Base-by-base conservation (phyloP, 1,140 invertebrate species). In the Gonatopus flavifemur region DNA sequence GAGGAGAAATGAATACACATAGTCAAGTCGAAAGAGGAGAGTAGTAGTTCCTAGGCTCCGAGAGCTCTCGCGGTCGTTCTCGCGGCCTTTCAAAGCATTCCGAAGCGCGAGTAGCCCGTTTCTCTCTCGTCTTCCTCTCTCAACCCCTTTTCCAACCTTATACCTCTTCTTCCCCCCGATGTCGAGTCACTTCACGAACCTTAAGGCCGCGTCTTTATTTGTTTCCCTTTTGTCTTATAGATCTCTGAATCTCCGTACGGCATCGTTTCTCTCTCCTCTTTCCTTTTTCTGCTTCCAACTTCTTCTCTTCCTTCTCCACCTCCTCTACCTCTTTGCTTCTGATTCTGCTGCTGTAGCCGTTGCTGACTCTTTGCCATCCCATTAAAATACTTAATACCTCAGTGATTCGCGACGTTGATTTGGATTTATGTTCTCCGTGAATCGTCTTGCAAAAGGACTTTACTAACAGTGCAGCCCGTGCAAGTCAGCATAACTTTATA, bases 51-150 rank as follows among this genome's bases (percentile, higher is more conserved):
- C 42, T 44, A 40, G 46, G 19, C 30, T 47, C 19, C 35, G 37
- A 43, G 22, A 52, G 20, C 21, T 20, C 30, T 24, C 28, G 36
- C 32, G n/a, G 30, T 35, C 50, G 64, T 54, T 60, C 67, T 66
- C 69, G 76, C 75, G 76, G 76, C 66, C 70, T 71, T 74, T 76
- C 76, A 77, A 77, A 79, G 76, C 76, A 79, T 79, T 79, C 76
- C 75, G 68, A 67, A 68, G 70, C 67, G 64, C 69, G 66, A 73
- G 66, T 69, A n/a, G 66, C 69, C 64, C 67, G 61, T 70, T 67
- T 61, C 66, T 62, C 67, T 66, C 66, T 59, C 60, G 62, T 55
- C 47, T 56, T 37, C 52, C 56, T 47, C 49, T 42, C 52, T 43
- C 42, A 36, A 20, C 45, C 55, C 61, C 50, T 49, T 59, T 52